Evolutionary conservation across 1,140 invertebrate species (phyloP), one percentile per base, ranked within the genome.

Genomic region (Periplaneta americana): DNA sequence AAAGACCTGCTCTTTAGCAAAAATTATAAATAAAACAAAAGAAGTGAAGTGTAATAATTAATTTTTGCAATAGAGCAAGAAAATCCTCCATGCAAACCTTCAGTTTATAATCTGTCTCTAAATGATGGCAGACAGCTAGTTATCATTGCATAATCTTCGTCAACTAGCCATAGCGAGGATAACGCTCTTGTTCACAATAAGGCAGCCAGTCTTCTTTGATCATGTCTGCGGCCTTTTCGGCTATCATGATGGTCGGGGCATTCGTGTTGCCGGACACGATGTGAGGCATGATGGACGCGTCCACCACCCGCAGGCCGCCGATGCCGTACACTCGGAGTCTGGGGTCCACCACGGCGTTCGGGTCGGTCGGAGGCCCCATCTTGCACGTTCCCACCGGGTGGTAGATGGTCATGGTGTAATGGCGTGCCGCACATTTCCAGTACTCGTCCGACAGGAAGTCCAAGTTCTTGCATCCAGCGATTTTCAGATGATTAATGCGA

Each of bases 211-310:
- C 89, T 75, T 91, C 87, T 84, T 93, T 94, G 83, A 94, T 93
- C 85, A 94, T 89, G 83, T 93, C 92, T 0, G 92, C 88, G 2
- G 87, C 92, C 82, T 92, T 93, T 82, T 95, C 93, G 0, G 89
- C 94, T 28, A 95, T 91, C 93, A 94, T 94, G 15, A 94, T 90
- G 1, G 89, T 90, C 0, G 94, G 92, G 0, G 92, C 93, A 83
- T 94, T 94, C 0, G 93, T 94, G 85, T 95, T 94, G 0, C 93
- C 94, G 1, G 90, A 91, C 1, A 91, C 86, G 34, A 95, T 91
- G 2, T 86, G 89, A 4, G 94, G 94, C 92, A 95, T 95, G 2
- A 95, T 91, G 80, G 93, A 94, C 2, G 92, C 92, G 84, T 95
- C 94, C 6, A 93, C 90, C 0, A 95, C 93, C 11, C 94, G 87